A percentile compares a stretch with the other conserved stretches of the same genome.
These are phyloP conservation scores for Alectura lathami DNA, from an alignment of 2,113 vertebrate genomes.

Conservation along the genomic window DNA sequence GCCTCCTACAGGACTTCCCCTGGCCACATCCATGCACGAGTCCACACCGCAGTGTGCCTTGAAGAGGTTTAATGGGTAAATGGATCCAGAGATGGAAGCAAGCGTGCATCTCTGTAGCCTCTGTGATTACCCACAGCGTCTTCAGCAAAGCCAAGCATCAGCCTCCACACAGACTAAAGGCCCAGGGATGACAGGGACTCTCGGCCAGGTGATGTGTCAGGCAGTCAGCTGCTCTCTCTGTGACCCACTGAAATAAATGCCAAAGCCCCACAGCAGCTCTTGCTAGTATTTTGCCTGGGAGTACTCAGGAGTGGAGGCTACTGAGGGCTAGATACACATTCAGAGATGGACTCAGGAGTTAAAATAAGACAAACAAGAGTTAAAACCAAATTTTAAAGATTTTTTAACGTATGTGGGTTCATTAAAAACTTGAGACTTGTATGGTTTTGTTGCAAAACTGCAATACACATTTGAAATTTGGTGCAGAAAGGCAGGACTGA, in stretches of 20 bases:
- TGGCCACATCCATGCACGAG: too few species aligned
- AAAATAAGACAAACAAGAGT: not conserved
- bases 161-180: not conserved
- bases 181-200: not conserved
- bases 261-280: not conserved
- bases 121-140: accelerated
- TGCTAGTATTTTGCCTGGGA: not conserved
- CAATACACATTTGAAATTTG: not conserved
- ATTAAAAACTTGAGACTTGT: not conserved
- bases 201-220: not conserved
- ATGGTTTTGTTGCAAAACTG: not conserved
- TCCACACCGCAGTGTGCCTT: not conserved
- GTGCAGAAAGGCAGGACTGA: not conserved
- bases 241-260: not conserved
- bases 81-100: not conserved
- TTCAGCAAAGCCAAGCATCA: not conserved
- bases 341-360: not conserved
- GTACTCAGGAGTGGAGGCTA: not conserved
- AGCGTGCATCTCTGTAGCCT: not conserved
- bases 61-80: not conserved
- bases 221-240: not conserved
- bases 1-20: not conserved
- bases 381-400: not conserved
- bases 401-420: not conserved
- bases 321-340: not conserved